Conservation (phyloP, 2,888 invertebrate genomes). For the Fissipunctia ypsillon region DNA sequence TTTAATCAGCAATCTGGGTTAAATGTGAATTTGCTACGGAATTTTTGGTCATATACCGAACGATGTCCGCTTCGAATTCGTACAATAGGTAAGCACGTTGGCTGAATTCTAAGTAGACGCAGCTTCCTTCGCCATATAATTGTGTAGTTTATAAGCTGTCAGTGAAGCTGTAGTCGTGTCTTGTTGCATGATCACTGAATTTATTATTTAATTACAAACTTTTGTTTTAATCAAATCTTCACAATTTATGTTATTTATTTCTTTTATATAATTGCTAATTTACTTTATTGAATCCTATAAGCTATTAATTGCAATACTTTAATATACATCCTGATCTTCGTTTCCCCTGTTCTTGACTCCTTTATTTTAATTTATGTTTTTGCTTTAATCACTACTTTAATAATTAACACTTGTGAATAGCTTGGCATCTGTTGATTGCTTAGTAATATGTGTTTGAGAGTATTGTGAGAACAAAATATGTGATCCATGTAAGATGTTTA, state of each 20-base stretch:
- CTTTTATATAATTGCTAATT: slow-evolving; percentile 25
- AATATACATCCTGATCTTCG: slow-evolving; percentile 13
- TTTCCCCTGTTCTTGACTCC: slow-evolving; percentile 5
- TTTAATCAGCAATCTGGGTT: slow-evolving; percentile 73
- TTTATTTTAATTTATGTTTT: slow-evolving; percentile 30
- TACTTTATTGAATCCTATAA: slow-evolving; percentile 15
- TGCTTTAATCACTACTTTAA: slow-evolving; percentile 12
- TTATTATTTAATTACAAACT: slow-evolving; percentile 20
- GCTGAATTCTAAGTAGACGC: slow-evolving; percentile 28
- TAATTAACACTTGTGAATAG: slow-evolving; percentile 7
- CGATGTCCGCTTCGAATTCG: slow-evolving; percentile 54
- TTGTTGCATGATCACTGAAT: neutral
- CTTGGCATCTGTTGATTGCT: slow-evolving; percentile 6
- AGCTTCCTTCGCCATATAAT: slow-evolving; percentile 10
- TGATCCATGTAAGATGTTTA: slow-evolving; percentile 11
- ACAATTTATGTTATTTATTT: slow-evolving; percentile 1
- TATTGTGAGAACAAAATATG: neutral
- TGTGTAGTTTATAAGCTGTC: slow-evolving; percentile 3
- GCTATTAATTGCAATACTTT: slow-evolving; percentile 23
- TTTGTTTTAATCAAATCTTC: slow-evolving; percentile 30
- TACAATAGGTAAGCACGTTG: slow-evolving; percentile 62
- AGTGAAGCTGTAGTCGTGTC: neutral
- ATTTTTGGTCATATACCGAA: slow-evolving; percentile 59
- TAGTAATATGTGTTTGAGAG: slow-evolving; percentile 4
- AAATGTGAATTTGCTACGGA: slow-evolving; percentile 66